These are phyloP conservation scores for Hirundo rustica DNA, from an alignment of 2,797 vertebrate species.

Conservation along the genomic window DNA sequence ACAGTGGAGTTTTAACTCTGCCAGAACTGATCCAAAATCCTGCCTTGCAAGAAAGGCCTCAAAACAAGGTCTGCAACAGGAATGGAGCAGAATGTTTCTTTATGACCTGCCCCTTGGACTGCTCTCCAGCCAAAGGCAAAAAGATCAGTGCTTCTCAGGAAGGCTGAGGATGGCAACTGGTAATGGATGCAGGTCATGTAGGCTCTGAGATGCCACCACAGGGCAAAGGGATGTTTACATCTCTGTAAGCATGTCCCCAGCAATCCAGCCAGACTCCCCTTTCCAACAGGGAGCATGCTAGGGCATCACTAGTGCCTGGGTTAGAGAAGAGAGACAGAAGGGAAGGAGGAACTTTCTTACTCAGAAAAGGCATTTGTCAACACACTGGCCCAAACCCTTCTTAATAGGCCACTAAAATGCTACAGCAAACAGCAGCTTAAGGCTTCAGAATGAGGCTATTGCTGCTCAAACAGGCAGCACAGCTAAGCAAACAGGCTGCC, in stretches of 20 bases:
- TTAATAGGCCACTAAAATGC: conserved; percentile 13
- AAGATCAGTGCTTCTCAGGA: background rate
- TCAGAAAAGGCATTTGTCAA: conserved; percentile 26
- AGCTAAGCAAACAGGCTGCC: conserved; percentile 32
- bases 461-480: conserved; percentile 35
- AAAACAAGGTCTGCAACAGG: background rate
- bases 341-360: background rate
- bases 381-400: background rate
- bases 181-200: background rate
- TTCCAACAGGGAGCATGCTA: background rate
- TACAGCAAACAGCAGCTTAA: conserved; percentile 30
- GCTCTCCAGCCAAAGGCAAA: background rate
- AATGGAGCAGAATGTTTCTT: background rate
- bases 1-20: background rate
- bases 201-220: background rate
- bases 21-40: background rate
- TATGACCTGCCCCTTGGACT: background rate
- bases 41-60: background rate
- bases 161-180: background rate
- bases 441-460: conserved; percentile 9
- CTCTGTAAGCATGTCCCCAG: background rate
- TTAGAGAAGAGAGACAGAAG: background rate
- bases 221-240: background rate
- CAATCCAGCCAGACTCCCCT: background rate
- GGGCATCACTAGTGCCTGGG: background rate